Conservation (phyloP, 2,888 invertebrate species). For the Noctua comes region DNA sequence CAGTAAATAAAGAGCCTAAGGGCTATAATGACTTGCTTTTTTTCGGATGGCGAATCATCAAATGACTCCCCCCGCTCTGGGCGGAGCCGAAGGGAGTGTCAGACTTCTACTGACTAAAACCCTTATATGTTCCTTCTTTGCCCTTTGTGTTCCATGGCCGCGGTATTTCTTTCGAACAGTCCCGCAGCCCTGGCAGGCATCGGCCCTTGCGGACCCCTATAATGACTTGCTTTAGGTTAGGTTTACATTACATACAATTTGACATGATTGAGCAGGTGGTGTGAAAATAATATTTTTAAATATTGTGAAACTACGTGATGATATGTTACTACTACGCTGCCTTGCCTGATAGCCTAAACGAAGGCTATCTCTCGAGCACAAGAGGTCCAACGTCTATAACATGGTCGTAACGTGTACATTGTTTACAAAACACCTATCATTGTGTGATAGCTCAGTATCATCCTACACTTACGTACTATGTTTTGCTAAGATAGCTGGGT, state of each 20-base stretch:
- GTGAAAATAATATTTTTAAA: not conserved
- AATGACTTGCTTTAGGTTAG: not conserved
- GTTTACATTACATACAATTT: not conserved
- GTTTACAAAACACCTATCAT: slow-evolving; percentile 54
- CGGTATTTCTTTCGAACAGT: no score
- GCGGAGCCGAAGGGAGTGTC: no score
- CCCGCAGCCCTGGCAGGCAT: no score
- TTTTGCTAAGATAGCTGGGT: slow-evolving; percentile 58
- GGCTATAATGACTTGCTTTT: not conserved
- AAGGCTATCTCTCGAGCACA: slow-evolving; percentile 41
- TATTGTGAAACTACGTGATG: not conserved
- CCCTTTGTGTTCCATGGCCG: no score
- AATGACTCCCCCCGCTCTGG: no score
- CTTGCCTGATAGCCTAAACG: slow-evolving; percentile 30
- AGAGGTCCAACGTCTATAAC: slow-evolving; percentile 54
- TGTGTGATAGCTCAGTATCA: slow-evolving; percentile 42
- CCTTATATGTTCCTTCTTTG: no score
- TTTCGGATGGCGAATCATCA: no score
- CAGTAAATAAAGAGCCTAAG: not conserved
- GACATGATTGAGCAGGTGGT: not conserved
- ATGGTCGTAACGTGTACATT: slow-evolving; percentile 56
- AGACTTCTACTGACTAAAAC: no score
- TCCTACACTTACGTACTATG: slow-evolving; percentile 53
- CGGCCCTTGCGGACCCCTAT: no score
- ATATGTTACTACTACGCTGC: slow-evolving; percentile 5